These are phyloP conservation scores for Ochlodes sylvanus DNA, from an alignment of 2,888 invertebrate species.

Conservation along the genomic window DNA sequence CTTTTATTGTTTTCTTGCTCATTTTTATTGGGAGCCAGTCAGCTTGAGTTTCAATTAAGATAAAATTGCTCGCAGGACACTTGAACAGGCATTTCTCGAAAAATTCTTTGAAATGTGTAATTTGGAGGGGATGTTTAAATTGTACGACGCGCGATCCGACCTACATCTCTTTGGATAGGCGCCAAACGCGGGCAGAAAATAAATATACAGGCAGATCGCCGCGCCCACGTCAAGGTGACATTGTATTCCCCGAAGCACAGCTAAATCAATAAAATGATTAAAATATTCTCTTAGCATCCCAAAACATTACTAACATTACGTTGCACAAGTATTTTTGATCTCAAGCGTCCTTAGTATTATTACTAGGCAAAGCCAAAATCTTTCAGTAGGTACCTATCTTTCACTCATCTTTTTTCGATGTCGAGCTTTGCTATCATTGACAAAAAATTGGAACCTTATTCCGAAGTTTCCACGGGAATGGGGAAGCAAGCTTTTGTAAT, in stretches of 20 bases:
- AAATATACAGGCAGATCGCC: slow-evolving; percentile 58
- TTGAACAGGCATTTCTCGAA: slow-evolving; percentile 27
- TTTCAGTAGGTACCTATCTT: too few species aligned
- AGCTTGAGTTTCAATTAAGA: too few species aligned
- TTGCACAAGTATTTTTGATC: too few species aligned
- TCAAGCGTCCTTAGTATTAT: too few species aligned
- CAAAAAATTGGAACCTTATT: too few species aligned
- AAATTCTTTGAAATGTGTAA: slow-evolving; percentile 41
- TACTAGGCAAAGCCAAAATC: too few species aligned
- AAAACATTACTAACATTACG: background rate
- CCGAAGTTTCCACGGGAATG: too few species aligned
- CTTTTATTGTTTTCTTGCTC: too few species aligned
- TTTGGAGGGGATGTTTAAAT: slow-evolving; percentile 42
- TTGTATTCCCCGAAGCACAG: slow-evolving; percentile 46
- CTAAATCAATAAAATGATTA: slow-evolving; percentile 34
- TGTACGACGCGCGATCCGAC: slow-evolving; percentile 50
- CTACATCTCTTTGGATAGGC: slow-evolving; percentile 66
- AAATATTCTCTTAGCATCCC: slow-evolving; percentile 19
- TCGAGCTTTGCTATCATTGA: too few species aligned
- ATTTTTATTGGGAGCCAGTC: too few species aligned
- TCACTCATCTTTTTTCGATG: too few species aligned
- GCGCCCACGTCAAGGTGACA: slow-evolving; percentile 67
- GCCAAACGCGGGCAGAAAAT: slow-evolving; percentile 60
- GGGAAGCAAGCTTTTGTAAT: too few species aligned
- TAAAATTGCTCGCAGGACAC: background rate